phyloP scores from a whole-genome alignment of 1,140 invertebrate species.

The Drosophila tropicalis region DNA sequence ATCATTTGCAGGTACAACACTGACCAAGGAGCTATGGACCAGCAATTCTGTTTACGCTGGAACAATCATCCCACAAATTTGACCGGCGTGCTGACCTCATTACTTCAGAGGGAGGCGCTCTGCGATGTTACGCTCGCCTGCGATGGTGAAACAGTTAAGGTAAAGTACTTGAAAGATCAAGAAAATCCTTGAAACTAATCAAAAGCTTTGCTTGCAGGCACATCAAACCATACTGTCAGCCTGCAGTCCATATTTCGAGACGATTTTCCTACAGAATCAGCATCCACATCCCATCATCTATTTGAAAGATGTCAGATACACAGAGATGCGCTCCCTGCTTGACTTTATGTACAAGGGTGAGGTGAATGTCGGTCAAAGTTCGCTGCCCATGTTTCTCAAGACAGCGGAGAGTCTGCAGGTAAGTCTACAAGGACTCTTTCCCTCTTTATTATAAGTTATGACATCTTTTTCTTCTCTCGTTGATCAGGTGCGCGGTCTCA shows the following conservation, averaged over 20 bases:
- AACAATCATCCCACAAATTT: constrained; percentile 96
- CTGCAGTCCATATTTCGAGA: constrained; percentile 97
- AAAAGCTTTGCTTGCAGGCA: constrained; percentile 84
- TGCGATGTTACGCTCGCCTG: constrained; percentile 97
- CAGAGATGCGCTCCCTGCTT: constrained; percentile 93
- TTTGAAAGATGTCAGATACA: constrained; percentile 93
- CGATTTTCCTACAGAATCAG: constrained; percentile 94
- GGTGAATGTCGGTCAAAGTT: constrained; percentile 94
- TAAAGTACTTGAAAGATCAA: constrained; percentile 53
- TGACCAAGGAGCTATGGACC: constrained; percentile 90
- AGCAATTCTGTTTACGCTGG: constrained; percentile 97
- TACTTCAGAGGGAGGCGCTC: constrained; percentile 92
- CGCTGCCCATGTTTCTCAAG: constrained; percentile 94
- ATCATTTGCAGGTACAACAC: constrained; percentile 75
- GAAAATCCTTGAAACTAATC: too few species aligned
- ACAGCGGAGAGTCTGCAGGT: constrained; percentile 96
- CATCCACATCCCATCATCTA: constrained; percentile 97
- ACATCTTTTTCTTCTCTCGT: neutral
- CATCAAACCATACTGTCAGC: constrained; percentile 97
- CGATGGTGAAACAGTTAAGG: constrained; percentile 94
- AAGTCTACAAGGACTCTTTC: constrained; percentile 29
- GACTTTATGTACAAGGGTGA: constrained; percentile 97
- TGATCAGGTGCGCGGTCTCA: constrained; percentile 88
- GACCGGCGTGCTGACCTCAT: constrained; percentile 93
- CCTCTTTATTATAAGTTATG: neutral